phyloP scores from a whole-genome alignment of 2,113 vertebrate genomes.

The Mus pahari region DNA sequence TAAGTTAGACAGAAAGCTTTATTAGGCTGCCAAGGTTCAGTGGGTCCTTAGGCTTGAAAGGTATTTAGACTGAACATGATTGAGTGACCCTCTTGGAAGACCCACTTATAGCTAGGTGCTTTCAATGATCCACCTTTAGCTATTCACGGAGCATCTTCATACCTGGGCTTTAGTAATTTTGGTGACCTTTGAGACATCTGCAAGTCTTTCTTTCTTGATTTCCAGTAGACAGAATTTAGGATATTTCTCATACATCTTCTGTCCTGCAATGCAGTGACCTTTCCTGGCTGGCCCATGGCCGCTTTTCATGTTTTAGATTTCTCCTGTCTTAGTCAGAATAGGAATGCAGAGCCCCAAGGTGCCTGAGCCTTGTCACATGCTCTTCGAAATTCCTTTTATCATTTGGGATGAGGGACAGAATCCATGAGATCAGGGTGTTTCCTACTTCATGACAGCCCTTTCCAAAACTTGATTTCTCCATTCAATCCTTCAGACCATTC shows the following conservation, averaged over 20 bases:
- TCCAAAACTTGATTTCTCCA: background rate
- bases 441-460: background rate
- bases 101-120: background rate
- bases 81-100: background rate
- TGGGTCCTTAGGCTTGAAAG: background rate
- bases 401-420: background rate
- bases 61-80: background rate
- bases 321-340: background rate
- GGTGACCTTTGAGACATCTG: background rate
- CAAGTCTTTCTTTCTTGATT: background rate
- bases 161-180: background rate
- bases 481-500: background rate
- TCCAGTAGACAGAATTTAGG: background rate
- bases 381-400: background rate
- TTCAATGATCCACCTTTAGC: background rate
- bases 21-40: background rate
- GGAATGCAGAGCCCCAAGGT: too few relatives aligned
- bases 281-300: background rate
- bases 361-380: background rate
- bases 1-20: too few relatives aligned
- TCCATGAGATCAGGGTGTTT: rapidly evolving
- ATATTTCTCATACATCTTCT: background rate
- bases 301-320: background rate
- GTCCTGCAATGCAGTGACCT: background rate
- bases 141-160: background rate